Evolutionary conservation across 2,888 invertebrate genomes (phyloP), one percentile per base, ranked within the genome.

Genomic region (Spodoptera exigua): DNA sequence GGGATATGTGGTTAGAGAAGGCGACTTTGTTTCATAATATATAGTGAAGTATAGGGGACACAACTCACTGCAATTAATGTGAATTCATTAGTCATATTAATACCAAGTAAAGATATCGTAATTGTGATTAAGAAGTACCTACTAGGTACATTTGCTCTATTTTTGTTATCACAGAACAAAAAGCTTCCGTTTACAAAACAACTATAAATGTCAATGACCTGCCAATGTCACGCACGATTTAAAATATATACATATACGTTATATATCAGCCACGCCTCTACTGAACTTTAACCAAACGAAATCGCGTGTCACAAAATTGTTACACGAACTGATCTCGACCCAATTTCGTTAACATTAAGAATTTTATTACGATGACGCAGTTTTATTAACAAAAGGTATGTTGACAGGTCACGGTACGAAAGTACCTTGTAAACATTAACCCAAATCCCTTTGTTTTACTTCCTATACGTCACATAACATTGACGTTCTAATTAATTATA

Each of bases 351-450:
- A 27, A 11, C 0, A 11, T 39, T 66, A 72, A 63, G 52, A 36
- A 27, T 32, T 40, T 43, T 54, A 51, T 57, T 60, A n/a, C 14
- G 9, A 34, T 43, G n/a, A 40, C 21, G 27, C 40, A 18, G 41
- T 74, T 74, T 56, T 52, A 59, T 45, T 36, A 70, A 66, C 54
- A 59, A 62, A 72, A 75, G 57, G 54, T 55, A 77, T 80, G 76
- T 82, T 83, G 81, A 76, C 83, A 78, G 79, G 83, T 79, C 83
- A 78, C 77, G 80, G 78, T 76, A 71, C 69, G 68, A n/a, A n/a
- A 70, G 82, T 39, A 12, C 21, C 55, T 67, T 71, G 75, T 61
- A 76, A 78, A 76, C 76, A 65, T 83, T 83, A 80, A 80, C 84
- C 80, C 79, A 59, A 71, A 66, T 72, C 74, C 73, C 77, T 65